phyloP scores from a whole-genome alignment of 2,888 invertebrate species.

The Vesta saturnalis region DNA sequence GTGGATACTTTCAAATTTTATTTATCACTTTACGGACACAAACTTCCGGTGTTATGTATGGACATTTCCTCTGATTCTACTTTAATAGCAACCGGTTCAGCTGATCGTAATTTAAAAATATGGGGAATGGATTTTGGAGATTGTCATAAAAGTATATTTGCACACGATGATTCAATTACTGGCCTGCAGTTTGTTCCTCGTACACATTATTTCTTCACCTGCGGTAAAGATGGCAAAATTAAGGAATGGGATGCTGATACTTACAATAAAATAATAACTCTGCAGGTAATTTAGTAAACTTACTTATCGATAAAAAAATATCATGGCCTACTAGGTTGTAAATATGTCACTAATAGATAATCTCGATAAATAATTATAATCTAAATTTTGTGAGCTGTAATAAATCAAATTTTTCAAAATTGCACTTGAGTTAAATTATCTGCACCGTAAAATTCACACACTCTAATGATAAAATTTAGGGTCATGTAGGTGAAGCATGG shows the following conservation, averaged over 20 bases:
- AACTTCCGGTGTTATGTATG: conserved; percentile 90
- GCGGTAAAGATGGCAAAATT: conserved; percentile 92
- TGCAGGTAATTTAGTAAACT: conserved; percentile 72
- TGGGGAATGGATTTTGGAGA: conserved; percentile 99
- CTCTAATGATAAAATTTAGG: conserved; percentile 64
- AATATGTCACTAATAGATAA: too few relatives aligned
- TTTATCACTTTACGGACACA: conserved; percentile 94
- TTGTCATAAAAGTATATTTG: conserved; percentile 94
- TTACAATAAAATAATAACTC: conserved; percentile 88
- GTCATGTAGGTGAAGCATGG: conserved; percentile 85
- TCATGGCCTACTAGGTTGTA: too few relatives aligned
- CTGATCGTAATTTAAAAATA: conserved; percentile 94
- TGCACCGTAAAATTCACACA: too few relatives aligned
- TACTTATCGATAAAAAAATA: conserved; percentile 24
- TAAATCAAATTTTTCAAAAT: too few relatives aligned
- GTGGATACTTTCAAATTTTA: conserved; percentile 96
- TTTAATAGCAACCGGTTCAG: conserved; percentile 92
- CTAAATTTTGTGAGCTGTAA: too few relatives aligned
- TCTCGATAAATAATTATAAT: too few relatives aligned
- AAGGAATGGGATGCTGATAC: conserved; percentile 98
- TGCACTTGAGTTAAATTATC: too few relatives aligned
- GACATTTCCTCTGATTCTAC: conserved; percentile 91
- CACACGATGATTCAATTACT: conserved; percentile 95
- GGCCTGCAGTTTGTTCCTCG: conserved; percentile 87
- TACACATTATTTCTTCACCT: conserved; percentile 94